Conservation (phyloP, 2,888 invertebrate species). For the Cerastis rubricosa region DNA sequence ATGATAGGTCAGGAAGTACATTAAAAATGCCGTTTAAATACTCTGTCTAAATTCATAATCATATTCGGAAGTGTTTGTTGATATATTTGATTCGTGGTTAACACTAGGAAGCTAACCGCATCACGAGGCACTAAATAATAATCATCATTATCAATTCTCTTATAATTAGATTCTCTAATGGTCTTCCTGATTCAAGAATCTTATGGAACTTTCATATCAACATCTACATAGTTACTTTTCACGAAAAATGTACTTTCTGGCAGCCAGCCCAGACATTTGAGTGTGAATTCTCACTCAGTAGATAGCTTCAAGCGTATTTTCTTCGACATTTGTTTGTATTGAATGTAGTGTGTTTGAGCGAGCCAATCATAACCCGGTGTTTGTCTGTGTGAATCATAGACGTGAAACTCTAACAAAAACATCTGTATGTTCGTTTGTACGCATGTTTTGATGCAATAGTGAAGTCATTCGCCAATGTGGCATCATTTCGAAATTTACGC, state of each 20-base stretch:
- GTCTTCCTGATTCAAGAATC: constrained; percentile 4
- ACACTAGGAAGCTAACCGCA: constrained; percentile 60
- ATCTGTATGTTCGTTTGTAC: constrained; percentile 11
- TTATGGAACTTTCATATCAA: constrained; percentile 5
- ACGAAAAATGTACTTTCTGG: constrained; percentile 23
- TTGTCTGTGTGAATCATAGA: constrained; percentile 23
- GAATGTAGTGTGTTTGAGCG: constrained; percentile 1
- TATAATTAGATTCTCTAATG: neutral
- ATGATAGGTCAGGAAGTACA: constrained; percentile 29
- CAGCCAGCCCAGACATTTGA: constrained; percentile 23
- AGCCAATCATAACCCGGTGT: constrained; percentile 34
- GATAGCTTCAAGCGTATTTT: constrained; percentile 11
- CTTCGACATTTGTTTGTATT: constrained; percentile 30
- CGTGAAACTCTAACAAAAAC: constrained; percentile 32
- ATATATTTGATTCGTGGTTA: constrained; percentile 53
- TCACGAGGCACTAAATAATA: constrained; percentile 7
- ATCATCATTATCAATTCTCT: neutral
- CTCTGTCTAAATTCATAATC: neutral
- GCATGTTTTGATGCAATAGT: constrained; percentile 47
- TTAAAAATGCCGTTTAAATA: constrained; percentile 19
- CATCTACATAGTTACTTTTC: constrained; percentile 1
- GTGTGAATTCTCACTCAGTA: constrained; percentile 19
- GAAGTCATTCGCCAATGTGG: constrained; percentile 50
- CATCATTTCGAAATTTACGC: constrained; percentile 39
- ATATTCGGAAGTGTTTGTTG: constrained; percentile 41